Base-by-base conservation (phyloP, 2,113 vertebrate species). In the Pyxicephalus adspersus region DNA sequence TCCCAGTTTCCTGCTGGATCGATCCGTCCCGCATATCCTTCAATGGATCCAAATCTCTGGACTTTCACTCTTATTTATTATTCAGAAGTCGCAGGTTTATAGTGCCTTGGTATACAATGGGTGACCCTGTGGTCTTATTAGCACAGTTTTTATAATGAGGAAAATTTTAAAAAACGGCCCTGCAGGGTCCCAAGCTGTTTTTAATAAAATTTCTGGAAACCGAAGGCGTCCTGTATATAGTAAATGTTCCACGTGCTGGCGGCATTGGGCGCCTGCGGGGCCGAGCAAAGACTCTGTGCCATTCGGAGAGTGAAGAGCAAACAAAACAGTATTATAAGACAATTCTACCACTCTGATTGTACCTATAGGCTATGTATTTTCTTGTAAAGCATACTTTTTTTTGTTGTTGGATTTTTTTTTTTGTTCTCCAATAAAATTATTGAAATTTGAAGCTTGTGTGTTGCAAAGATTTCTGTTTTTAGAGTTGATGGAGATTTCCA, bases 241-340 rank as follows among this genome's bases (percentile, higher is more conserved):
- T 28, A 51, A 54, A 54, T 25, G 5, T 51, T 55, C 25, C 0
- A 20, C 68, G 29, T 26, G 17, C 25, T 54, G 51, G 29, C 45
- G 19, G 50, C 29, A 15, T 0, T n/a, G 13, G n/a, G 8, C 34
- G 11, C 22, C 5, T 67, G 2, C 23, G 15, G 66, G 38, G 26
- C 28, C 63, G 18, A 5, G 61, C 25, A 64, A 16, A 26, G 23
- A 64, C 26, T 64, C 28, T 64, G 61, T 64, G 61, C 61, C 25
- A 29, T 64, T 50, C 20, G n/a, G 7, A 18, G 66, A 23, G 38
- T 25, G 22, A 8, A 34, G 23, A 2, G 31, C 31, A 51, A 34
- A 19, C 17, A 20, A 55, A 77, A 54, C 75, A 77, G 75, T 65
- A 77, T 77, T 77, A 77, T 54, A 45, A 65, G 52, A 38, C 20